Evolutionary conservation across 2,888 invertebrate species (phyloP).

Genomic region (Agonopterix alstromeriana): DNA sequence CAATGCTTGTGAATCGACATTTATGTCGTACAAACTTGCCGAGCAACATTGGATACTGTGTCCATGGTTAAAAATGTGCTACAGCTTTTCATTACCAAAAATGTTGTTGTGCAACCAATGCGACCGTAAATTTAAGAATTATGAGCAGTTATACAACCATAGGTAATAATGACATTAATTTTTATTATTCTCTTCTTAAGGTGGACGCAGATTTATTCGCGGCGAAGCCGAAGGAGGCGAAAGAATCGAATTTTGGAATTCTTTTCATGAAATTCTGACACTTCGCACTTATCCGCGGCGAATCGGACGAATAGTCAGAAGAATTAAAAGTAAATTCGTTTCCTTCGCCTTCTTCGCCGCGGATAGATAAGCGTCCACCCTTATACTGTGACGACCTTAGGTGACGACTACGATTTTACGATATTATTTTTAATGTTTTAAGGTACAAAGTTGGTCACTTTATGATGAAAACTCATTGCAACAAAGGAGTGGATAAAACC

Average conservation of each 20-base stretch:
- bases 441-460: constrained; percentile 66
- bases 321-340: too few relatives aligned
- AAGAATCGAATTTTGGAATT: too few relatives aligned
- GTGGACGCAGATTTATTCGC: too few relatives aligned
- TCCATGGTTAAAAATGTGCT: constrained; percentile 52
- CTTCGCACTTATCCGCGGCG: too few relatives aligned
- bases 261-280: too few relatives aligned
- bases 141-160: constrained; percentile 67
- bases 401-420: not conserved
- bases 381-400: not conserved
- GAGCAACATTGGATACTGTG: constrained; percentile 63
- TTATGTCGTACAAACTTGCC: constrained; percentile 52
- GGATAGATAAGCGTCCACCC: too few relatives aligned
- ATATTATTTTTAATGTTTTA: constrained; percentile 15
- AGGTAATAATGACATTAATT: constrained; percentile 31
- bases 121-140: constrained; percentile 65
- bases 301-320: too few relatives aligned
- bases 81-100: constrained; percentile 59
- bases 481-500: constrained; percentile 22
- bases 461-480: constrained; percentile 42
- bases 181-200: not conserved
- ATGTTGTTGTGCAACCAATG: constrained; percentile 64
- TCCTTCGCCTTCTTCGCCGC: too few relatives aligned
- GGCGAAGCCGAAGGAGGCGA: too few relatives aligned
- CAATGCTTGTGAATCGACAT: constrained; percentile 59